Conservation (phyloP, 2,113 vertebrate genomes). For the Equus przewalskii region DNA sequence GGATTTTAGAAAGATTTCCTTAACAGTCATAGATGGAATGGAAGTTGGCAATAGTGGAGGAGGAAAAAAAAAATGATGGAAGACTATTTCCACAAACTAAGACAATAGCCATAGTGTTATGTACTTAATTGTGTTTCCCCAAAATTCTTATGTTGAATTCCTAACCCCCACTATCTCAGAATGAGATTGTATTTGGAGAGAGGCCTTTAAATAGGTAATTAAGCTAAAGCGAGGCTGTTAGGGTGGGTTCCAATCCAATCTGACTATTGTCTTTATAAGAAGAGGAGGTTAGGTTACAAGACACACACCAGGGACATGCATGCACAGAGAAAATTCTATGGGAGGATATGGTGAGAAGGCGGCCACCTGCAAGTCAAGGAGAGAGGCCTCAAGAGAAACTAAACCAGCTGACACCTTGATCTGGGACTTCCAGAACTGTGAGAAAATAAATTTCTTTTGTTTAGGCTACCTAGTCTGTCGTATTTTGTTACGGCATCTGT, state of each 20-base stretch:
- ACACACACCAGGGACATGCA: neutral
- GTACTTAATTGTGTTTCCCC: neutral
- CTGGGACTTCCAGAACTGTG: neutral
- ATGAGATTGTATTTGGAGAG: neutral
- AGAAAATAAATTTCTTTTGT: neutral
- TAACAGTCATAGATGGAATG: neutral
- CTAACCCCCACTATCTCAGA: neutral
- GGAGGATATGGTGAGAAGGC: neutral
- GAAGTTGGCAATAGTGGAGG: neutral
- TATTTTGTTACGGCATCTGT: neutral
- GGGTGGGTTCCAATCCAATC: neutral
- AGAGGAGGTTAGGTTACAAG: neutral
- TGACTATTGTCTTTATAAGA: neutral
- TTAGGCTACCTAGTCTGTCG: neutral
- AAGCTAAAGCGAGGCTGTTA: neutral
- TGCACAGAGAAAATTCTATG: neutral
- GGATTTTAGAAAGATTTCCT: neutral
- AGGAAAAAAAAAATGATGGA: neutral
- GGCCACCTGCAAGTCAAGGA: neutral
- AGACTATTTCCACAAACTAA: neutral
- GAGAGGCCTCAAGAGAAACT: neutral
- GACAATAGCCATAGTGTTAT: neutral
- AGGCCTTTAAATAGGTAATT: neutral
- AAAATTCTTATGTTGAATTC: neutral
- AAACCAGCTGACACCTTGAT: neutral